Percentiles rank a stretch among this genome's conserved stretches.
These are phyloP conservation scores for Coracopsis vasa DNA, from an alignment of 2,113 vertebrate genomes.

Conservation along the genomic window DNA sequence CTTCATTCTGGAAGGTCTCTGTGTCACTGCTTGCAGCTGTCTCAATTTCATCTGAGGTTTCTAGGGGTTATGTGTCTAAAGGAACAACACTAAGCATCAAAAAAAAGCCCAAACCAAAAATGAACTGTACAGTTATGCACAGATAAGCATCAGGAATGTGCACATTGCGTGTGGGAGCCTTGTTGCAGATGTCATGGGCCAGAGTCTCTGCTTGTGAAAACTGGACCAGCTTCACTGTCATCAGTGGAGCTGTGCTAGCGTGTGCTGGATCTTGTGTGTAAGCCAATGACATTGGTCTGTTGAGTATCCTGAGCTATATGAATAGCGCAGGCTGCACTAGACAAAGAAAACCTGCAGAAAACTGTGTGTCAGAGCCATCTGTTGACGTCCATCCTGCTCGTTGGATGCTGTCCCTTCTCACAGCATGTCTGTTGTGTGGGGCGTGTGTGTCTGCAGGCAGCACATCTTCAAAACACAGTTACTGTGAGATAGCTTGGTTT, in stretches of 20 bases:
- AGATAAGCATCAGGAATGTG: background rate
- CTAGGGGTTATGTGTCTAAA: background rate
- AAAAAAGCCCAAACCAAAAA: background rate
- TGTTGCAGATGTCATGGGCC: background rate
- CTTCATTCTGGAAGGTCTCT: background rate
- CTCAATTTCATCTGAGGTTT: background rate
- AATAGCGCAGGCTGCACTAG: background rate
- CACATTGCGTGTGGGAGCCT: background rate
- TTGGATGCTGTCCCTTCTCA: background rate
- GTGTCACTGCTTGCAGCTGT: background rate
- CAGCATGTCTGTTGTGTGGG: background rate
- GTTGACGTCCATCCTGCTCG: background rate
- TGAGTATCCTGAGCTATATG: background rate
- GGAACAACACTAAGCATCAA: background rate
- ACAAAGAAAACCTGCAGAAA: background rate
- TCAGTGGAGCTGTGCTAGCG: background rate
- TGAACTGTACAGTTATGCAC: background rate
- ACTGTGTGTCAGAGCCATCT: background rate
- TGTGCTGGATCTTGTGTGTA: background rate
- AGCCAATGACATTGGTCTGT: fast-evolving
- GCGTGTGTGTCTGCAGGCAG: background rate
- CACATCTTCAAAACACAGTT: background rate
- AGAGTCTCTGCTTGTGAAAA: background rate
- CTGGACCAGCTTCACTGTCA: background rate
- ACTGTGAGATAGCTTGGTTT: background rate